Evolutionary conservation across 1,140 invertebrate genomes (phyloP), one percentile per base, ranked within the genome.

Genomic region (Holcopasites calliopsidis): DNA sequence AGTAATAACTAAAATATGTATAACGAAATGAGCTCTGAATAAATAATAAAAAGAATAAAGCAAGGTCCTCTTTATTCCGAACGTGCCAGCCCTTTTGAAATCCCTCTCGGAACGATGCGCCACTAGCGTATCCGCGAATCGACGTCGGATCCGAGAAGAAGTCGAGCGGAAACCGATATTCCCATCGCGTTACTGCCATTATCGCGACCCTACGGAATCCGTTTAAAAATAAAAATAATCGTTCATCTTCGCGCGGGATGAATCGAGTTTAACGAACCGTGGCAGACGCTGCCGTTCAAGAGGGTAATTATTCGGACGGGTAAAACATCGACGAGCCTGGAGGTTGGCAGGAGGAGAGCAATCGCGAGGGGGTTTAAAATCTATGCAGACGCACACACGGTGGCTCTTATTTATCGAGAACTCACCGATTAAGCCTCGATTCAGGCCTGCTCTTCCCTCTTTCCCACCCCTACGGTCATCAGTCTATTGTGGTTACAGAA

Each of bases 201-300:
- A 58, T 49, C 54, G 52, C 42, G 35, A 16, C 38, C 40, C 10
- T 26, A 18, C 11, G 26, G 31, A 33, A 55, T 23, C n/a, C 21
- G 55, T 38, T 50, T 47, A 47, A 47, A 47, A 47, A 47, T 7
- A 47, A 35, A 35, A 44, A 26, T 1, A 21, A 0, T 13, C 8
- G 33, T 31, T 54, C 64, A 31, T 38, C 23, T n/a, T 40, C 10
- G 54, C 21, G 57, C 13, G 31, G 23, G 18, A 26, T 71, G 55
- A 71, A 71, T 71, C 68, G 42, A 21, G 68, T 60, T 60, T 71
- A 71, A 71, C 68, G 68, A 70, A 70, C 68, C 42, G 55, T 16
- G 42, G 11, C 47, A 35, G 38, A 16, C 10, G 13, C 13, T 16
- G 28, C 31, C 7, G 33, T 1, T 38, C 31, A 71, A 71, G 38